Percentiles rank a stretch among this genome's conserved stretches.
phyloP scores from a whole-genome alignment of 2,888 invertebrate genomes.

The Alloplasta piceator region DNA sequence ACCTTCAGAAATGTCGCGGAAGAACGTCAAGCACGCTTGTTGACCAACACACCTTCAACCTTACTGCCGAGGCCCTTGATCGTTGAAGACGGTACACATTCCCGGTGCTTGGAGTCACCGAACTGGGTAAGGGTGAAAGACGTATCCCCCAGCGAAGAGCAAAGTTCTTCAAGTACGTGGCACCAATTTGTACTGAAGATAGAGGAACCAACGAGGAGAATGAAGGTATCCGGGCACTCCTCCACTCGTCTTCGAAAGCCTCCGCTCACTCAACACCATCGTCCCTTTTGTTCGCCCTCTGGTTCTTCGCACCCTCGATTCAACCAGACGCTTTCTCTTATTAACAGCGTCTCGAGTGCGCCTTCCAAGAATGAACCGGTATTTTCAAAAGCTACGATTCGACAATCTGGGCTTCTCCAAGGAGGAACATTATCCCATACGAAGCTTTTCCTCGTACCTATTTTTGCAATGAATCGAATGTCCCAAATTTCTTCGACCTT shows the following conservation, averaged over 20 bases:
- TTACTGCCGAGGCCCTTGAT: slow-evolving; percentile 13
- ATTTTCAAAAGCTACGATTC: slow-evolving; percentile 15
- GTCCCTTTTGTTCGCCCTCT: slow-evolving; percentile 36
- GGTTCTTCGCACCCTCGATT: slow-evolving; percentile 22
- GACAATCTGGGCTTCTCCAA: too few relatives aligned
- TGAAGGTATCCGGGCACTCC: slow-evolving; percentile 28
- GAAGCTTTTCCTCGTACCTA: too few relatives aligned
- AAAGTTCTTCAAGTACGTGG: slow-evolving; percentile 45
- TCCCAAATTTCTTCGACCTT: too few relatives aligned
- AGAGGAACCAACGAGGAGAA: slow-evolving; percentile 29
- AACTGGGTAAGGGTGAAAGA: slow-evolving; percentile 32
- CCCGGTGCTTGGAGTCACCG: not conserved
- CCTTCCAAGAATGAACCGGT: slow-evolving; percentile 20
- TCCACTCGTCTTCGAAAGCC: slow-evolving; percentile 38
- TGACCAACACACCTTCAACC: too few relatives aligned
- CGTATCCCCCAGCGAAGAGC: slow-evolving; percentile 20
- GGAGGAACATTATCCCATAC: too few relatives aligned
- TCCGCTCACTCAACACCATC: slow-evolving; percentile 28
- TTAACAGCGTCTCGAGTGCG: slow-evolving; percentile 61
- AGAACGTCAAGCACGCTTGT: too few relatives aligned
- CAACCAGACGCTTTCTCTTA: slow-evolving; percentile 53
- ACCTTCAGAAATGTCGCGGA: too few relatives aligned
- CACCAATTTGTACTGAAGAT: slow-evolving; percentile 49
- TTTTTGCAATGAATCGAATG: too few relatives aligned
- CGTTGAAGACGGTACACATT: slow-evolving; percentile 28